Conservation (phyloP, 2,113 vertebrate genomes). For the Acrocephalus kingi region DNA sequence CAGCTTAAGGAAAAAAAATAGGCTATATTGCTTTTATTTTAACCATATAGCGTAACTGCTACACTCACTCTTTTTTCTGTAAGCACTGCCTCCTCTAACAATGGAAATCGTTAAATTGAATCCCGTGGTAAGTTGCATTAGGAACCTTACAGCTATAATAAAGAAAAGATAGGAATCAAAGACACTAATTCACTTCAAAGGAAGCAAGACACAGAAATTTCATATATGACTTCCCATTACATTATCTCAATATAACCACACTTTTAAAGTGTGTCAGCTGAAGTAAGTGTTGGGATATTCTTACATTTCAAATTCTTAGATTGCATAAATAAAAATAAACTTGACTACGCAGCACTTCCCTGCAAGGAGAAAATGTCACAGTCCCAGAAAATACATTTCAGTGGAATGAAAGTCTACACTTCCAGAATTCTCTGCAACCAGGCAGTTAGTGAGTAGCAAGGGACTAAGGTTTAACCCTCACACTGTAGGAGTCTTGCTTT, state of each 20-base stretch:
- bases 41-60: background rate
- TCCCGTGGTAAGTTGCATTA: rapidly evolving
- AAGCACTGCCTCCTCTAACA: background rate
- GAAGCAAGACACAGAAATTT: background rate
- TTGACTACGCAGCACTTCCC: background rate
- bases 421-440: background rate
- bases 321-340: slow-evolving; percentile 40
- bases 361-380: slow-evolving; percentile 1
- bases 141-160: background rate
- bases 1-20: background rate
- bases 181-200: background rate
- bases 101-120: background rate
- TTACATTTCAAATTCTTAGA: slow-evolving; percentile 9
- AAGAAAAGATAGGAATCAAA: background rate
- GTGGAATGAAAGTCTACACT: background rate
- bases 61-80: background rate
- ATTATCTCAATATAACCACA: background rate
- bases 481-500: background rate
- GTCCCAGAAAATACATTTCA: background rate
- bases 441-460: background rate
- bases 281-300: background rate
- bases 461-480: background rate
- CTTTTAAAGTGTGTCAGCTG: background rate
- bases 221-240: background rate
- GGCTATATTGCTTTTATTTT: background rate